These are phyloP conservation scores for Pyrocoelia pectoralis DNA, from an alignment of 2,888 invertebrate genomes.

Conservation along the genomic window DNA sequence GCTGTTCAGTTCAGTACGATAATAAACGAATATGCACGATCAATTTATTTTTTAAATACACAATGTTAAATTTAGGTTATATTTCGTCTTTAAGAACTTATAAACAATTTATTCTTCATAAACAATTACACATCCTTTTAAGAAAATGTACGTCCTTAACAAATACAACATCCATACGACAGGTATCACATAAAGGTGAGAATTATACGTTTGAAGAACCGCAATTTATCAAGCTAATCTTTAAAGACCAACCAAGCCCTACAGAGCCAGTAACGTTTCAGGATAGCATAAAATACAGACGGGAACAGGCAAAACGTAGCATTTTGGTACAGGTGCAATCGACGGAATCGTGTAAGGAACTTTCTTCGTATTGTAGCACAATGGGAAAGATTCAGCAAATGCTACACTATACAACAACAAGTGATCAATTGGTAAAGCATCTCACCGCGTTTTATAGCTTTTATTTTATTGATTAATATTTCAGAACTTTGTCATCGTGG, in stretches of 20 bases:
- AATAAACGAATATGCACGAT: too few species aligned
- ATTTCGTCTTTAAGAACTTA: not conserved
- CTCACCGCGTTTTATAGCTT: constrained; percentile 6
- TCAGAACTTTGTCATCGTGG: constrained; percentile 77
- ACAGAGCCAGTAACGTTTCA: constrained; percentile 59
- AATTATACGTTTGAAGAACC: too few species aligned
- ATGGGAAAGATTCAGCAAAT: constrained; percentile 71
- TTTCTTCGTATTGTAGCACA: constrained; percentile 73
- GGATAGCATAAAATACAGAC: constrained; percentile 66
- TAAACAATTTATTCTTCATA: not conserved
- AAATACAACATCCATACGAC: not conserved
- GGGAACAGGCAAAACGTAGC: constrained; percentile 72
- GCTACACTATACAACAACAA: constrained; percentile 67
- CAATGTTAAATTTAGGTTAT: constrained; percentile 2
- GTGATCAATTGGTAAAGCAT: constrained; percentile 56
- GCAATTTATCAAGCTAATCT: too few species aligned
- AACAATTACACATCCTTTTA: not conserved
- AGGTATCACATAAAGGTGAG: constrained; percentile 4
- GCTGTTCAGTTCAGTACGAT: too few species aligned
- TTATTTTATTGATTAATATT: constrained; percentile 48
- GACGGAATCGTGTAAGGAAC: constrained; percentile 70
- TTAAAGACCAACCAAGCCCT: not conserved
- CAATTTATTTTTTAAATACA: not conserved
- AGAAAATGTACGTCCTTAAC: not conserved
- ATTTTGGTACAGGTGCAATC: constrained; percentile 81